Evolutionary conservation across 2,888 invertebrate species (phyloP), one percentile per base, ranked within the genome.

Genomic region (Argyra leucocephala): DNA sequence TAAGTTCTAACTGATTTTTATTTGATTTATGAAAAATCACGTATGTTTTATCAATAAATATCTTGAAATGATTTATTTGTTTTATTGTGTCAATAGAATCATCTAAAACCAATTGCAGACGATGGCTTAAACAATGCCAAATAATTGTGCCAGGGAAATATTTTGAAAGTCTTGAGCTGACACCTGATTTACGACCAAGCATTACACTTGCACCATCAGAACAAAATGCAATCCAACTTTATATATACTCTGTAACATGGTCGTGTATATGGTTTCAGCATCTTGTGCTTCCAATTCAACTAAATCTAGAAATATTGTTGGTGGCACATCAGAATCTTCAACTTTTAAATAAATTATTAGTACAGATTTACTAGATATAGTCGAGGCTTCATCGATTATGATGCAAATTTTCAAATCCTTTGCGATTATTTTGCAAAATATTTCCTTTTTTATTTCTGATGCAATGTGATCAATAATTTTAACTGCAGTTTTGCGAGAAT

Each of bases 41-140:
- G 15, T 59, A 67, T 58, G 67, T 61, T 63, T 66, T 66, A 62
- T 69, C 69, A 57, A 68, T 60, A 61, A 69, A 67, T 22, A 36
- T n/a, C 65, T 69, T 67, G 62, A 67, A 67, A 66, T 69, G 66
- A 66, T 69, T 67, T 48, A 67, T 48, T 67, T 64, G 61, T n/a
- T 64, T 65, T 36, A 67, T 65, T 36, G 67, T 61, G 57, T 62
- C 64, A 57, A 69, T 67, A 9, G 66, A 61, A 68, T 69, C 67
- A 64, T 65, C 64, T 57, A 70, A 23, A 62, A 64, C 64, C 21
- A 69, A 57, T 67, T 69, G 63, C 1, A 67, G 63, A 10, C 64
- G 57, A 61, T 66, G 65, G 64, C 64, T 67, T 22, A 68, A 24
- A 66, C 68, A 59, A 59, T 59, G 59, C 59, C 59, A 59, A 59